Evolutionary conservation across 2,888 invertebrate genomes (phyloP), one percentile per base, ranked within the genome.

Genomic region (Melipona beecheii): DNA sequence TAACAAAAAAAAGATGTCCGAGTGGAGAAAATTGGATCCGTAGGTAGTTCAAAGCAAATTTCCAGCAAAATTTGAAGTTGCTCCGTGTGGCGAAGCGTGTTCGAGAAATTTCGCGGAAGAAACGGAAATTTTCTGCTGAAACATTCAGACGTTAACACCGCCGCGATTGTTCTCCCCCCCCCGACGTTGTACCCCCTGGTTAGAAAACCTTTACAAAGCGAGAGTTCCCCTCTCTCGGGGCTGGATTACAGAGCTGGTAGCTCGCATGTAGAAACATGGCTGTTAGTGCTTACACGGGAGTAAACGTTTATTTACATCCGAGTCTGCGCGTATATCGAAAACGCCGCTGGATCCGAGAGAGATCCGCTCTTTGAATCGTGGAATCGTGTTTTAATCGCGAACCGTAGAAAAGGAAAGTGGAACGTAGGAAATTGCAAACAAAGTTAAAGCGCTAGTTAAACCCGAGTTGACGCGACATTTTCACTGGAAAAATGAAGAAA

Each of bases 261-360:
- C 21, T 27, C 21, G 56, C 3, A 21, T 21, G 56, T 19, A 50
- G 13, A 49, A 43, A 49, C 58, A 31, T 6, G 58, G n/a, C 31
- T 9, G 65, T n/a, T 74, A 60, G 50, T 43, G 9, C 43, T 43
- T 43, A 43, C 43, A 43, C 43, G 17, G 36, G 60, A 50, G 52
- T 62, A 60, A 60, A 69, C 49, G 31, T 70, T 60, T 70, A 21
- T 69, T 52, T 52, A 60, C 52, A 50, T 24, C 60, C 19, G 17
- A 15, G 52, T 50, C 31, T 36, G n/a, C 60, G 11, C 43, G 43
- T 43, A 50, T 58, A 50, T 69, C 17, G 70, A 6, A 43, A n/a
- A 36, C 58, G 13, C 36, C 19, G 24, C 19, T n/a, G 11, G 21
- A 6, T 70, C 4, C 31, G 21, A 31, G 11, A 31, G 11, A 21